Evolutionary conservation across 2,888 invertebrate genomes (phyloP), one percentile per base, ranked within the genome.

Genomic region (Cephus pygmeus): DNA sequence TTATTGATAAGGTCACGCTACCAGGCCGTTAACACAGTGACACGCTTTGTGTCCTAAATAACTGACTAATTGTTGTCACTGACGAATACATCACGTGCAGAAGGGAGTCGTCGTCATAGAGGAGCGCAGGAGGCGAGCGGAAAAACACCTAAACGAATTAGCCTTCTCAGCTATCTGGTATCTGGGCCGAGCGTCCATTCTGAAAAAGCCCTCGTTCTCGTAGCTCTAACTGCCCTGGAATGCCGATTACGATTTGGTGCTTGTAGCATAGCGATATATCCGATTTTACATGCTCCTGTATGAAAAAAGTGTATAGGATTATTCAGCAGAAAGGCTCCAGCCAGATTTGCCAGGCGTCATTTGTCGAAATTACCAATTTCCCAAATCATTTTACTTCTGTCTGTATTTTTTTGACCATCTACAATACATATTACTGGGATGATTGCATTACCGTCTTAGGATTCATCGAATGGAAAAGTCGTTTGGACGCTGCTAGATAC

Each of bases 181-280:
- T 56, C 56, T 56, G 56, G 56, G 56, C 23, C 56, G 9, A 56
- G 23, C 9, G 9, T 56, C 23, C 56, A 56, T 56, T 56, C 23
- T 23, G 23, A 56, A 56, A 56, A 23, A 56, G 23, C 56, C 23
- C 56, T 23, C 82, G 82, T 84, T 9, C 56, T 56, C 82, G 82
- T 84, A 81, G 81, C 81, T 79, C 80, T 82, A 86, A 87, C 87
- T 86, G 86, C 81, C 84, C 82, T 84, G 83, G 83, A 85, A 86
- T 81, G 76, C 77, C 34, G 77, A 71, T 76, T 76, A 56, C 56
- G 56, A 23, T 56, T 56, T 9, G 23, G 23, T 56, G 23, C 56
- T 9, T 56, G 2, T 23, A 23, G 56, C 23, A 1, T 34, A 56
- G 56, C 56, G 23, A 56, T 56, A 9, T 56, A 56, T 56, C 56